A percentile compares a stretch with the other conserved stretches of the same genome.
These are phyloP conservation scores for Bombus huntii DNA, from an alignment of 1,140 invertebrate species.

Conservation along the genomic window DNA sequence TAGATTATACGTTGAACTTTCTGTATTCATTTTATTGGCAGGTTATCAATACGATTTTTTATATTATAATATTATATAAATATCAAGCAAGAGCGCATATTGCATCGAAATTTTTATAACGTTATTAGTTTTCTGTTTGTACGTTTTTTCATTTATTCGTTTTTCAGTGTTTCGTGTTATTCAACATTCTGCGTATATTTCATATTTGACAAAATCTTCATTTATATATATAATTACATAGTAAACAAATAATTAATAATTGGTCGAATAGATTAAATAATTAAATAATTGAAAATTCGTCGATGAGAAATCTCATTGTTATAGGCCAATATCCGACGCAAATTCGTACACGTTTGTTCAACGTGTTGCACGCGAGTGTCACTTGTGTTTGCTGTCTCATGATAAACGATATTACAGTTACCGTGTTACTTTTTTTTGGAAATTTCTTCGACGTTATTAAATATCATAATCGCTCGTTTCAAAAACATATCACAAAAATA, in stretches of 20 bases:
- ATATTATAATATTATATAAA: too few species aligned
- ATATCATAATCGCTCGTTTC: not conserved
- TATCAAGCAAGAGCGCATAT: too few species aligned
- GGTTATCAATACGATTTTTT: too few species aligned
- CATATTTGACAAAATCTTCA: too few species aligned
- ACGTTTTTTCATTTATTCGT: too few species aligned
- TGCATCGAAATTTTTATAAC: too few species aligned
- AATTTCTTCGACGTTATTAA: not conserved
- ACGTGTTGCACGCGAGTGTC: not conserved
- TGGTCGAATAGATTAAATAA: not conserved
- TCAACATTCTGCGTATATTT: not conserved
- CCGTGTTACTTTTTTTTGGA: not conserved
- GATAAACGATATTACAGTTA: not conserved
- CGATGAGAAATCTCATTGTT: not conserved
- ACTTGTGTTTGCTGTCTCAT: not conserved
- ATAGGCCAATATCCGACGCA: not conserved
- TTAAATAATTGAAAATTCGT: not conserved
- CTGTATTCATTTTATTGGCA: too few species aligned
- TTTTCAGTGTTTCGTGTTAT: not conserved
- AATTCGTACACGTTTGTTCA: not conserved
- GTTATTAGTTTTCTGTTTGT: not conserved
- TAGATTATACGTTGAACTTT: too few species aligned
- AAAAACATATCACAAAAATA: not conserved
- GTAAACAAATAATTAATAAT: not conserved
- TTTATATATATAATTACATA: not conserved